phyloP scores from a whole-genome alignment of 1,140 invertebrate genomes.

The Rhyzopertha dominica region DNA sequence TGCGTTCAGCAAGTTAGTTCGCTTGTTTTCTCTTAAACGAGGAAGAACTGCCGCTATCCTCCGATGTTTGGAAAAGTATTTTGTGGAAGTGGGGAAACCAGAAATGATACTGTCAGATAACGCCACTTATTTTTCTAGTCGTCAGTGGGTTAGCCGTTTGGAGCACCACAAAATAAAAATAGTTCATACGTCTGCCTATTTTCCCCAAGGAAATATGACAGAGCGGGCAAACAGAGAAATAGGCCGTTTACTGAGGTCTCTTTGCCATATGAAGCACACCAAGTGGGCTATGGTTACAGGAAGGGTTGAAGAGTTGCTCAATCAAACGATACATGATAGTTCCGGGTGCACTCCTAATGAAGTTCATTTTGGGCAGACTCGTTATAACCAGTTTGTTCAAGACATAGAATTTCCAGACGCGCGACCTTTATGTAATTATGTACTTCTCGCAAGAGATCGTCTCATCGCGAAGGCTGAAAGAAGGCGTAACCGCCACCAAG shows the following conservation, averaged over 20 bases:
- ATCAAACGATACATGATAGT: not conserved
- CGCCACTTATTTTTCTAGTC: constrained; percentile 1
- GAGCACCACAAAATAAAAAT: not conserved
- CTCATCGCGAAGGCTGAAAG: too few relatives aligned
- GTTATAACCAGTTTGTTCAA: not conserved
- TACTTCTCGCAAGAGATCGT: too few relatives aligned
- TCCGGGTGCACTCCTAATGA: constrained; percentile 3
- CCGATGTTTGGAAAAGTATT: constrained; percentile 6
- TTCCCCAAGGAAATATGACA: constrained; percentile 7
- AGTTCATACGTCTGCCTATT: constrained; percentile 10
- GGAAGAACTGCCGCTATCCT: not conserved
- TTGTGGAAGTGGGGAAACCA: constrained; percentile 4
- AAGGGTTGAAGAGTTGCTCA: constrained; percentile 1
- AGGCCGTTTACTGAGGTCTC: constrained; percentile 1
- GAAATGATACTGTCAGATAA: constrained; percentile 8
- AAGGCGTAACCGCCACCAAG: not conserved
- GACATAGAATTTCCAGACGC: not conserved
- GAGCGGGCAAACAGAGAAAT: constrained; percentile 7
- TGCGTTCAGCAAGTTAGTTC: constrained; percentile 5
- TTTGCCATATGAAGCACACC: constrained; percentile 7
- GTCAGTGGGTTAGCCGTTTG: not conserved
- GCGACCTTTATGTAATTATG: too few relatives aligned
- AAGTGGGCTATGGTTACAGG: constrained; percentile 3
- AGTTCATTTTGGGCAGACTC: constrained; percentile 5
- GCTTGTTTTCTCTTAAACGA: constrained; percentile 1